phyloP scores from a whole-genome alignment of 2,797 vertebrate genomes.

The Pteropus rufus region DNA sequence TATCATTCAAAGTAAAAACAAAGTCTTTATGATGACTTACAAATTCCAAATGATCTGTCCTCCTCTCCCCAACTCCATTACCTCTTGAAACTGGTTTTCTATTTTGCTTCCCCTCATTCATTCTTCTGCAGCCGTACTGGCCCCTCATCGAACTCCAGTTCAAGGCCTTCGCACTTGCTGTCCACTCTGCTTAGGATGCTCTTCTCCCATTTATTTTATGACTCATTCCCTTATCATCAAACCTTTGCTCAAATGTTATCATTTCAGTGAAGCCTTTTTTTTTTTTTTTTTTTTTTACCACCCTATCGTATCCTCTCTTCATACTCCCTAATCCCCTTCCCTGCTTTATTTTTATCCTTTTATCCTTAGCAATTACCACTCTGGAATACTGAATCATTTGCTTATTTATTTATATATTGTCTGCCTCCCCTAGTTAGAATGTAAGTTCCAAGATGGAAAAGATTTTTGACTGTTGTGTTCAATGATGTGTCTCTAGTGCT shows the following conservation, averaged over 20 bases:
- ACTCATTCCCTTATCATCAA: neutral
- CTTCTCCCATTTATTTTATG: neutral
- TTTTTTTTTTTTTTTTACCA: neutral
- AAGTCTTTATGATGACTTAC: neutral
- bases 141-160: neutral
- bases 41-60: neutral
- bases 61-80: neutral
- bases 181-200: neutral
- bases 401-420: neutral
- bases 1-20: neutral
- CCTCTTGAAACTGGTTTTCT: neutral
- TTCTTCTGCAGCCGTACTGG: neutral
- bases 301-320: neutral
- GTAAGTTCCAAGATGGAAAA: neutral
- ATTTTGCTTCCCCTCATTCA: neutral
- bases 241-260: neutral
- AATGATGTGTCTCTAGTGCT: neutral
- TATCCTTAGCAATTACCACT: neutral
- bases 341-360: conserved; percentile 21
- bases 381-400: neutral
- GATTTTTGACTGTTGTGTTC: neutral
- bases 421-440: neutral
- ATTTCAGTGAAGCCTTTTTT: neutral
- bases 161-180: neutral
- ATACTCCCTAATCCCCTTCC: neutral